Evolutionary conservation across 2,888 invertebrate genomes (phyloP), one percentile per base, ranked within the genome.

Genomic region (Elmis aenea): DNA sequence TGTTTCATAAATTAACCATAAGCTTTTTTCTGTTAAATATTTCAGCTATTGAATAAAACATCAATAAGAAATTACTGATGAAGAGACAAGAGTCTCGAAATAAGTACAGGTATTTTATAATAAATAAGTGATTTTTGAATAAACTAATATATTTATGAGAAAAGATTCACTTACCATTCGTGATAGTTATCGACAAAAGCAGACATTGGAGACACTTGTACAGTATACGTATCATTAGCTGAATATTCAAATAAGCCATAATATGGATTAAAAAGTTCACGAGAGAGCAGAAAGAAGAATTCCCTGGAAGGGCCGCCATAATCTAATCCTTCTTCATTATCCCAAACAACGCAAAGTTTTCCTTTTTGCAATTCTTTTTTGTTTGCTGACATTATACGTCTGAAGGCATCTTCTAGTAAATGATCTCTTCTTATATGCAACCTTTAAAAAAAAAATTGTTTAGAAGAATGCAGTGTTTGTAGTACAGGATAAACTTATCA

Each of bases 201-300:
- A 2, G 95, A 95, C 85, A 96, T 85, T 0, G 96, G 94, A 13
- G 90, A 90, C 41, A 91, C 85, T 69, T 91, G 90, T 12, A 96
- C 95, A 3, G 95, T 96, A 65, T 96, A 96, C 0, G 94, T 94
- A 61, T 97, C 95, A 62, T 94, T 94, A 26, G 95, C 95, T 0
- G 95, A 94, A 66, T 97, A 97, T 70, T 97, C 96, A 68, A 97
- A 97, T 40, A 96, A 77, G 1, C 96, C 96, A 58, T 97, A 96
- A 68, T 96, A 96, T 0, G 97, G 97, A 74, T 97, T 96, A 72
- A 97, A 97, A 5, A 97, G 77, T 65, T 97, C 94, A 33, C 96
- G 75, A 1, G 95, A 96, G n/a, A 97, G 74, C 14, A 97, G 79
- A 69, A 95, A 96, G 79, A 97, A 97, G 72, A 97, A 95, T 71